Percentiles rank a stretch among this genome's conserved stretches.
Evolutionary conservation across 35 echinoderm and acorn worm genomes (phyloP).

Genomic region (Ophioderma brevispina): DNA sequence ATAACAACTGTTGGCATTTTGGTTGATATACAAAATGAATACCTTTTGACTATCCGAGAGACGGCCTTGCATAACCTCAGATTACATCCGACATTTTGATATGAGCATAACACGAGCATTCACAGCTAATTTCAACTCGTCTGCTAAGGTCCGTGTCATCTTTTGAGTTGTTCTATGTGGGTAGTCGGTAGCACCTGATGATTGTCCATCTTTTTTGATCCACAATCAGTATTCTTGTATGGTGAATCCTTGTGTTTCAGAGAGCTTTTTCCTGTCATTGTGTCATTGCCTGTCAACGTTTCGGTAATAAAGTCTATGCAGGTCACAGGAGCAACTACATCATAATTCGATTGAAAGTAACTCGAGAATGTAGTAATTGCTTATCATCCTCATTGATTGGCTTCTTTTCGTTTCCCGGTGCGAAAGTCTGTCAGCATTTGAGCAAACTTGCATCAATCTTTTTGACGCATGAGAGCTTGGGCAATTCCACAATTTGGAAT

Average conservation of each 20-base stretch:
- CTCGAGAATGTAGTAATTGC: neutral
- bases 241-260: neutral
- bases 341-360: neutral
- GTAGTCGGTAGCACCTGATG: neutral
- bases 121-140: slow-evolving; percentile 23
- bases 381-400: neutral
- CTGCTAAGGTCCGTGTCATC: neutral
- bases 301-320: slow-evolving; percentile 37
- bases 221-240: neutral
- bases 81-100: slow-evolving; percentile 74
- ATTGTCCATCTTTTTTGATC: neutral
- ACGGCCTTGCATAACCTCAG: slow-evolving; percentile 79
- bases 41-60: slow-evolving; percentile 32
- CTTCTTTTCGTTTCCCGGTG: neutral
- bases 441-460: slow-evolving; percentile 25
- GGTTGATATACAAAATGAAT: slow-evolving; percentile 4
- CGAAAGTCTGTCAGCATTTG: slow-evolving; percentile 7
- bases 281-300: slow-evolving; percentile 47
- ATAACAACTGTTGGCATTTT: slow-evolving; percentile 30
- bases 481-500: slow-evolving; percentile 27
- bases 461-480: slow-evolving; percentile 71
- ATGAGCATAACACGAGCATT: slow-evolving; percentile 67
- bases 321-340: neutral
- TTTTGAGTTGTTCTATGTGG: neutral
- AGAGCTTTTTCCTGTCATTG: neutral